phyloP scores from a whole-genome alignment of 1,140 invertebrate genomes.

The Metopolophium dirhodum region DNA sequence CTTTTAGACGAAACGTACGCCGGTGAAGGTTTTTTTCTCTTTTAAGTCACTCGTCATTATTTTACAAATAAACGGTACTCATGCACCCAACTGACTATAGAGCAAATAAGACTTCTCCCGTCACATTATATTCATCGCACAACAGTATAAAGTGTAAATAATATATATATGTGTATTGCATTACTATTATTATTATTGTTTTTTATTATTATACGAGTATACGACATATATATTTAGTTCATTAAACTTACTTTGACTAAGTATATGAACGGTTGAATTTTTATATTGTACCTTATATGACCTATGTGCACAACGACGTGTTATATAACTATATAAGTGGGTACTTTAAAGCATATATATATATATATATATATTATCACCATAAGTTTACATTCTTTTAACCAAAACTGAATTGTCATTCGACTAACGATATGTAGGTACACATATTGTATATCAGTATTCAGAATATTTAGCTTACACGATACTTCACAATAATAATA shows the following conservation, averaged over 20 bases:
- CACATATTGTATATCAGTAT: background rate
- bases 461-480: background rate
- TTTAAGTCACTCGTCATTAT: background rate
- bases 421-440: background rate
- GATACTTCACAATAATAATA: constrained; percentile 1
- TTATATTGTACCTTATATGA: background rate
- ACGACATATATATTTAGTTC: background rate
- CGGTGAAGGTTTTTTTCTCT: background rate
- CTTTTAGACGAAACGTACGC: background rate
- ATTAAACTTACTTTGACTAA: background rate
- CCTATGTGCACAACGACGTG: background rate
- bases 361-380: constrained; percentile 1
- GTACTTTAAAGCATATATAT: background rate
- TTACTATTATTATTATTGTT: background rate
- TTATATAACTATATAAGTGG: background rate
- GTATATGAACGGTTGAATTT: background rate
- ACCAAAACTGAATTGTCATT: constrained; percentile 16
- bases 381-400: background rate
- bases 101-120: background rate
- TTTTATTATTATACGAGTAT: background rate
- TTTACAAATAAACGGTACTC: background rate
- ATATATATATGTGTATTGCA: background rate
- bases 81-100: background rate
- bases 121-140: too few relatives aligned
- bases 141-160: background rate